Conservation (phyloP, 2,888 invertebrate genomes). For the Andrena chrysosceles region DNA sequence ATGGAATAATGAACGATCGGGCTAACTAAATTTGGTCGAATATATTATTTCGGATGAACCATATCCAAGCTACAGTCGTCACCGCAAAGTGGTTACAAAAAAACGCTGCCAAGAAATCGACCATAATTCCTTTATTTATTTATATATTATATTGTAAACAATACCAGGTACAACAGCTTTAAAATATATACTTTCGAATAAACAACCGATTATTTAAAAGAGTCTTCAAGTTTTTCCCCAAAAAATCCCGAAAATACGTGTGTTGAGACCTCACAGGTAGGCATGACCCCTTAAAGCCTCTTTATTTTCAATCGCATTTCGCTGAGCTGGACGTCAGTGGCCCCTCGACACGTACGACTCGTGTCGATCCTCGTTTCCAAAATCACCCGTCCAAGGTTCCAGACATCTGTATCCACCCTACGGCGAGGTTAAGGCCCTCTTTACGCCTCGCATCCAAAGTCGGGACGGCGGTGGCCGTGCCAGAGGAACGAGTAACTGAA, state of each 20-base stretch:
- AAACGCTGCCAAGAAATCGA: no score
- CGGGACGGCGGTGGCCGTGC: conserved; percentile 14
- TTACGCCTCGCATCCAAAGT: conserved; percentile 38
- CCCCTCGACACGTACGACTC: conserved; percentile 61
- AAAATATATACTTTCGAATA: no score
- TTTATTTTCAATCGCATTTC: conserved; percentile 76
- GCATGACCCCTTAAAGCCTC: conserved; percentile 49
- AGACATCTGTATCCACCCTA: conserved; percentile 32
- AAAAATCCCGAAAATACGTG: neutral
- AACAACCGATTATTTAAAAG: no score
- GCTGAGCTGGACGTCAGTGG: conserved; percentile 66
- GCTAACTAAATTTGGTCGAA: no score
- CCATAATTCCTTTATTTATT: no score
- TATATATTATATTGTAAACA: no score
- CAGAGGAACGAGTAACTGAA: conserved; percentile 30
- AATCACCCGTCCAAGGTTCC: conserved; percentile 65
- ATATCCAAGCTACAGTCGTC: no score
- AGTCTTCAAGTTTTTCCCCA: no score
- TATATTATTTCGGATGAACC: no score
- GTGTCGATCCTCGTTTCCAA: conserved; percentile 65
- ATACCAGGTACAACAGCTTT: no score
- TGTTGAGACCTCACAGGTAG: neutral
- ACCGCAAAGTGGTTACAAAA: no score
- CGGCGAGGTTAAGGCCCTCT: conserved; percentile 36
- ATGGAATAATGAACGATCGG: no score